These are phyloP conservation scores for Polyommatus icarus DNA, from an alignment of 2,888 invertebrate species.

Conservation along the genomic window DNA sequence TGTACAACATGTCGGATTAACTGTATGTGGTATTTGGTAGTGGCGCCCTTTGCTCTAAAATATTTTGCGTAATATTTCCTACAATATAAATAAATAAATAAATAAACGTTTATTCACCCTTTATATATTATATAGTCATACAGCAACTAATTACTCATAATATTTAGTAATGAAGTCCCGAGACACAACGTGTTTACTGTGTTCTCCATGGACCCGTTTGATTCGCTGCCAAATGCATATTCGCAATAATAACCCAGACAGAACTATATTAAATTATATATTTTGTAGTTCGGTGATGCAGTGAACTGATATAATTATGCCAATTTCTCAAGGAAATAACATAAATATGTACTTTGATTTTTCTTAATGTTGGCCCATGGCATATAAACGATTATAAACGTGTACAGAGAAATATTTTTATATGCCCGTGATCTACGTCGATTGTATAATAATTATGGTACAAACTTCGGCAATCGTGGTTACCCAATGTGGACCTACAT, in stretches of 20 bases:
- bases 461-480: no score
- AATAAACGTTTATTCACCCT: no score
- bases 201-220: conserved; percentile 60
- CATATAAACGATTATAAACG: no score
- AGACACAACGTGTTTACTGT: conserved; percentile 46
- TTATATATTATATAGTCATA: no score
- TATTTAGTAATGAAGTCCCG: not conserved
- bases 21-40: not conserved
- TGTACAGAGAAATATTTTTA: no score
- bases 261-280: conserved; percentile 50
- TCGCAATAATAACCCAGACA: conserved; percentile 66
- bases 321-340: not conserved
- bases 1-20: no score
- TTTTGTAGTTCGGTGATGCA: conserved; percentile 23
- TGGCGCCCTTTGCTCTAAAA: no score
- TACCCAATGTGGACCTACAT: no score
- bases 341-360: not conserved
- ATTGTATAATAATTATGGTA: no score
- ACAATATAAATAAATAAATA: no score
- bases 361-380: no score
- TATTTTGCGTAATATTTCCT: not conserved
- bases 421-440: no score
- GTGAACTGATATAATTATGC: not conserved
- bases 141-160: conserved; percentile 13
- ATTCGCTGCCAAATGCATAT: conserved; percentile 70